Evolutionary conservation across 2,797 vertebrate species (phyloP), one percentile per base, ranked within the genome.

Genomic region (Simalia tracyae): DNA sequence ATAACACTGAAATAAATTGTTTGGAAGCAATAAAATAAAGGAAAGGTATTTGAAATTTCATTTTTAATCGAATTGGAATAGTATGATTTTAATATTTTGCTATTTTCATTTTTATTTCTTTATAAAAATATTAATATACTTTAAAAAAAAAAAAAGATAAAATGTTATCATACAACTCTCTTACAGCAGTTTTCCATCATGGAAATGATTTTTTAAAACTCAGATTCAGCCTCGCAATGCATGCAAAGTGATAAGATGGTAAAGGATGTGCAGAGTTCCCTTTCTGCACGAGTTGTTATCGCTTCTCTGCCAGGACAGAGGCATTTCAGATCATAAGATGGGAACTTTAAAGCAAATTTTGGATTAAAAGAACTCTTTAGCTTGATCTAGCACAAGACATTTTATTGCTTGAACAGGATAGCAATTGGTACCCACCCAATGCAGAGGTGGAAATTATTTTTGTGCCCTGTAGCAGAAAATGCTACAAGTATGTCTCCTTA

Each of bases 21-120:
- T 90, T 92, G 24, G 86, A 94, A 46, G 19, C 72, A 19, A 88
- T 59, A 95, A 93, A 94, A 86, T 92, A 86, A 91, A 19, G 86
- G 60, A 95, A 59, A 46, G 86, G 54, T 91, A 85, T 12, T 50
- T 56, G 46, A 50, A 46, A 31, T 81, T 54, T 88, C 63, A 42
- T 88, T 88, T 81, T 56, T 36, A 91, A 56, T 36, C 68, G 22
- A 66, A 36, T 54, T 54, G 54, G 64, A 87, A 87, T 59, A n/a
- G 28, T 81, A 11, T 4, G 19, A 46, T 50, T 61, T 60, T 60
- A 42, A 31, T 61, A 9, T 26, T 81, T 84, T 60, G 31, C 28
- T 81, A 42, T 7, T 26, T 68, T 56, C 31, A 7, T 76, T 36
- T 68, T 56, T 54, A 7, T 76, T 36, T 42, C 36, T 84, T 84